Evolutionary conservation across 2,888 invertebrate genomes (phyloP), one percentile per base, ranked within the genome.

Genomic region (Gibbula magus): DNA sequence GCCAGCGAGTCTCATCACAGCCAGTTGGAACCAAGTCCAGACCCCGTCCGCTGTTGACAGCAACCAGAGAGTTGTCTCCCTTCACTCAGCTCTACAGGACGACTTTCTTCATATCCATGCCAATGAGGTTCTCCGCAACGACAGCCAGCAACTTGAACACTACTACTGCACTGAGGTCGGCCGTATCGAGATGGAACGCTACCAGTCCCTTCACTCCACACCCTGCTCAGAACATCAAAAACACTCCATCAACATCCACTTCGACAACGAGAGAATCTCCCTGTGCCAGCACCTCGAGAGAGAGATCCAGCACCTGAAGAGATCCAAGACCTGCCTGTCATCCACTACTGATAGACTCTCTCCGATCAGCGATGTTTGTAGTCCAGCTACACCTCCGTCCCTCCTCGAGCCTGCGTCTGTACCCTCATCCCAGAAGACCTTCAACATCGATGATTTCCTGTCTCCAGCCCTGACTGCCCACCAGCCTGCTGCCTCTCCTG

Each of bases 1-100:
- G 13, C 89, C 88, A 2, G 86, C 87, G 0, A 88, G 86, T 74
- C 84, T 89, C 5, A 86, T 89, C 67, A 87, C 88, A 32, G 85
- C 86, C 51, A 83, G 85, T 77, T 87, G 85, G 82, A 86, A 85
- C 74, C 81, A 83, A 80, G 74, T 79, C 61, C 80, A 78, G 53
- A 81, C 75, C n/a, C 77, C 79, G 54, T 52, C 82, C 10, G 80
- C 80, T 51, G 45, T 51, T 22, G 67, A 53, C 66, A 67, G 61
- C n/a, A 29, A 75, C 51, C 79, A 77, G 16, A 51, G 76, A 70
- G 74, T 81, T 45, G 70, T 66, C 61, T 25, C 61, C 61, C 35
- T 67, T 53, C 81, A 81, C 74, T 56, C 56, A 45, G 39, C 84
- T 29, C 79, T 87, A 22, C 87, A 87, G 78, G 87, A 87, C 78